Base-by-base conservation (phyloP, 1,140 invertebrate species). In the Nomia melanderi region DNA sequence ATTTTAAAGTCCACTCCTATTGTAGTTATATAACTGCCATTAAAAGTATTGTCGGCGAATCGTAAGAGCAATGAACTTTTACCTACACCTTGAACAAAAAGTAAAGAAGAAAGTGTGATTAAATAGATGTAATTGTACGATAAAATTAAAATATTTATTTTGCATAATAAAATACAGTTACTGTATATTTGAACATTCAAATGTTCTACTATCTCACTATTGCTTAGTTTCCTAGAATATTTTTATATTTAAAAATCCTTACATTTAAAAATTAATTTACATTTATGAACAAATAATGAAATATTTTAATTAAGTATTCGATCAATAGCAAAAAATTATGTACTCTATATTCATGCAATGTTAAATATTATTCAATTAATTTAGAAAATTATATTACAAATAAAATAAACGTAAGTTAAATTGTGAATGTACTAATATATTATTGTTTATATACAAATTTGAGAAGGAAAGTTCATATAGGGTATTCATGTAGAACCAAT, bases 1-100 rank as follows among this genome's bases (percentile, higher is more conserved):
- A 99, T 99, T 95, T 99, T 99, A 92, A 99, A 99, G 94, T 99
- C 99, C 41, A 99, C 99, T 70, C 99, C 99, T 92, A 99, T 99
- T 33, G 99, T 99, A 50, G 98, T 99, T 89, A 99, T 99, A 88
- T 99, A 99, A 94, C 96, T 99, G 77, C 98, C 97, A 88, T 97
- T 97, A 91, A 99, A 99, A 77, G 97, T 98, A 93, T 99, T 99
- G 91, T 99, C 99, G 41, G 98, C 97, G 93, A 99, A 99, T 78
- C 98, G 93, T 70, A 99, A 93, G n/a, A 99, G 94, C 41, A 99
- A 93, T 87, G 98, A 99, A 93, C 98, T 99, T 93, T 99, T 99
- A 59, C 99, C 98, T 81, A 99, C 98, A 93, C 98, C 98, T 99
- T 92, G 71, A 95, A 95, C 88, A 90, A 59, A 65, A 83, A 80